Base-by-base conservation (phyloP, 2,113 vertebrate genomes). In the Sceloporus tristichus region DNA sequence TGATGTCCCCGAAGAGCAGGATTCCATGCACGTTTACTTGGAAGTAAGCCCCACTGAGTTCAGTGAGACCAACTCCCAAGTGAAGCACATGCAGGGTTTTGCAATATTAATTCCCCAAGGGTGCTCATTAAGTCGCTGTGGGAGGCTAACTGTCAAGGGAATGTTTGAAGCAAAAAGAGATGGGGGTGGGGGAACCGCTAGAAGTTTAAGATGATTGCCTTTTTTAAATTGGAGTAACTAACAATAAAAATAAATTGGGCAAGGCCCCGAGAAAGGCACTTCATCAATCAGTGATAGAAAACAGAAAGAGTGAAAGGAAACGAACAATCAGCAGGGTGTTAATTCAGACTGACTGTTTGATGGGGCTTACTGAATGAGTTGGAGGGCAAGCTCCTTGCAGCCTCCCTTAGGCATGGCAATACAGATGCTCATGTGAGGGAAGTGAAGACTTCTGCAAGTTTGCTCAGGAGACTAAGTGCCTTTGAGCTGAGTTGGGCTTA, bases 261-360 rank as follows among this genome's bases (percentile, higher is more conserved):
- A 91, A 85, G 73, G 1, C 88, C 85, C 79, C 0, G 0, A 89
- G 90, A 90, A 88, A 2, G 90, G 40, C 23, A 90, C 40, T 84
- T 90, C 86, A 21, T 85, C 85, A 90, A 90, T 89, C 89, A 92
- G 84, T 90, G 84, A 92, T 71, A 71, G 85, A 92, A 29, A 94
- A 88, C 85, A 88, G 87, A 92, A 80, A 89, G 77, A 90, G 85
- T 25, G 87, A 93, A 89, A 91, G 87, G 54, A 74, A 92, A 75
- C 71, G 82, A 91, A 85, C 82, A 86, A 92, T 86, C 65, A 80
- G 87, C 79, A 88, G 79, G 86, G 82, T 56, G 84, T 79, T 93
- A 92, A 93, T 91, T 93, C 83, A 87, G 85, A 68, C 5, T 91
- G 74, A 76, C 29, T 85, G 88, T 93, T 90, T 88, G 88, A 81